Evolutionary conservation across 1,140 invertebrate species (phyloP), one percentile per base, ranked within the genome.

Genomic region (Spodoptera litura): DNA sequence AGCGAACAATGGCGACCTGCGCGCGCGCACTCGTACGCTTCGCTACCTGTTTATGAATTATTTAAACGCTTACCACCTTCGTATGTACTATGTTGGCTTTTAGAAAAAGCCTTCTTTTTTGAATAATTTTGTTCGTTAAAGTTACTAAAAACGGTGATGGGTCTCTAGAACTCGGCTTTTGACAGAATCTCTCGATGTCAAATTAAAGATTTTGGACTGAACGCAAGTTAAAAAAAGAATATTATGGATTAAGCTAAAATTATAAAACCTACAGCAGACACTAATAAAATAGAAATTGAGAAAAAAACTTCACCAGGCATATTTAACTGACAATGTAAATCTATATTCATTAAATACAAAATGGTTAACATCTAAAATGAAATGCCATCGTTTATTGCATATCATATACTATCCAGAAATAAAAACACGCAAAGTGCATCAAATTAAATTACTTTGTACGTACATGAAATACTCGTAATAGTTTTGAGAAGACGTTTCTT

Each of bases 1-100:
- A 77, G 72, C 71, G 79, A 86, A 89, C 84, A 85, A 85, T 86
- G 80, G 64, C 79, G 82, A 84, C 79, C 82, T 87, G 87, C 87
- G 88, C 82, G 38, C 64, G 83, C 85, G 86, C 82, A 83, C 81
- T 79, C 73, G 53, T 78, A 78, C 80, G 81, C 73, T 56, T 79
- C 59, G 73, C 73, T 75, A 75, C 73, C 73, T 62, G 73, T 64
- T 75, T 78, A 74, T 81, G 75, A 77, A 70, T 80, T 76, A 71
- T 76, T 76, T 76, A 80, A 62, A 59, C 66, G 66, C 35, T 75
- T 75, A 62, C 59, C 59, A 75, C 73, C 59, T 75, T 20, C 35
- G 25, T 25, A 27, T 74, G 72, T 52, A 64, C 55, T 59, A 13
- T 49, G 56, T 64, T 75, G 73, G 55, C 73, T 59, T 31, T 53